Evolutionary conservation across 2,797 vertebrate species (phyloP), one percentile per base, ranked within the genome.

Genomic region (Smutsia temminckii): DNA sequence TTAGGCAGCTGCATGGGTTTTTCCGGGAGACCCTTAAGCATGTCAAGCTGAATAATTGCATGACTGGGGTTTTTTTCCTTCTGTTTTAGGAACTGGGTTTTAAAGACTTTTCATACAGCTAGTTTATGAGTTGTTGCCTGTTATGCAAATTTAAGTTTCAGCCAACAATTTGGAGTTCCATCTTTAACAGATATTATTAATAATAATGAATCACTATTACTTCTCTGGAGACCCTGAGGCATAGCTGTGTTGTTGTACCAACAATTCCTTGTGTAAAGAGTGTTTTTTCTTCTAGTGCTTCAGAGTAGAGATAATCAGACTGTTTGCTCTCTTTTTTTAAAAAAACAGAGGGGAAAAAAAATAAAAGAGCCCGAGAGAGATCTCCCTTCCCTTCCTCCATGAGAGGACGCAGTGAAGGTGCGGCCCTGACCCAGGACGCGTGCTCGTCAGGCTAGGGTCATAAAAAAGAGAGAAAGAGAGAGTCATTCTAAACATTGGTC

Each of bases 41-140:
- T 61, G 53, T 77, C 66, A 78, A 59, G 18, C 27, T 91, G 69
- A 96, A 81, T 88, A 12, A 51, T 89, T 94, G 95, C 89, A 74
- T 0, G 0, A 94, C 32, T 37, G 53, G 29, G 40, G 42, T 86
- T 96, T 97, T 97, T 59, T 57, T 85, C 63, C 64, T 69, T 90
- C 27, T 51, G 42, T 93, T 59, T 85, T 37, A 93, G 71, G 87
- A 68, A 49, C 40, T 84, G 20, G 51, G 40, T 90, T 83, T 83
- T 87, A 83, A 90, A 91, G 61, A 80, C 51, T 69, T 94, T 69
- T 53, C 80, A 27, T 8, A 32, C 32, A 42, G 32, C 40, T 53
- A 25, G 75, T 80, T 93, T 59, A 14, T 90, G 55, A 86, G 57
- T 51, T 66, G 64, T 69, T 85, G 32, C 29, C 49, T 78, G 2